phyloP scores from a whole-genome alignment of 2,888 invertebrate species.

The Cheilosia vernalis region DNA sequence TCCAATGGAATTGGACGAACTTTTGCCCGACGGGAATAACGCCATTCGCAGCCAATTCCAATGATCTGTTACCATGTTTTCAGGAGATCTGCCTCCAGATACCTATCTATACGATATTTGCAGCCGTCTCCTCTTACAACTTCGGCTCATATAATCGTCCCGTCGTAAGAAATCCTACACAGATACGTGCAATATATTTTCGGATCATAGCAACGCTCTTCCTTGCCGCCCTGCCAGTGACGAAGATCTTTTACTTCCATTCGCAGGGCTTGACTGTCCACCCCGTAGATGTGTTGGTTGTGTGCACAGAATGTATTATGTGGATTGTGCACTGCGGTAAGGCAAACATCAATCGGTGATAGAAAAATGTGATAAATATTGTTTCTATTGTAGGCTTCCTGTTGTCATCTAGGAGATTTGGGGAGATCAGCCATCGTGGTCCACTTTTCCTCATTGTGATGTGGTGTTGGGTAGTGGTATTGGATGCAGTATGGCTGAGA shows the following conservation, averaged over 20 bases:
- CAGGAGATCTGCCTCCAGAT: conserved; percentile 92
- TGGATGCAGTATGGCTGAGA: conserved; percentile 88
- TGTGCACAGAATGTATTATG: conserved; percentile 88
- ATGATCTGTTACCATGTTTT: conserved; percentile 93
- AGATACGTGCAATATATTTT: conserved; percentile 86
- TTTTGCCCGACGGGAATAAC: conserved; percentile 89
- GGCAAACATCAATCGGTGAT: conserved; percentile 48
- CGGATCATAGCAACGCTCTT: conserved; percentile 87
- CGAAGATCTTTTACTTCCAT: conserved; percentile 87
- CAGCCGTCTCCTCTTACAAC: conserved; percentile 91
- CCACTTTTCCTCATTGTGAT: conserved; percentile 87
- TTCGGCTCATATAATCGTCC: conserved; percentile 88
- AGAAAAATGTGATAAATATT: neutral
- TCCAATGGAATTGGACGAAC: conserved; percentile 89
- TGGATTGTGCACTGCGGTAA: conserved; percentile 94
- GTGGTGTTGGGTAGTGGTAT: conserved; percentile 88
- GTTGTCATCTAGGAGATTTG: conserved; percentile 87
- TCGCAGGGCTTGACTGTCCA: conserved; percentile 84
- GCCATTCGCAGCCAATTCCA: conserved; percentile 88
- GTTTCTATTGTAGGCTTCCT: conserved; percentile 82
- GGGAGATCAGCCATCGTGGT: conserved; percentile 89
- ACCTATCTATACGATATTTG: conserved; percentile 89
- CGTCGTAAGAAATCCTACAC: conserved; percentile 86
- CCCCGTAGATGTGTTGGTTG: conserved; percentile 89
- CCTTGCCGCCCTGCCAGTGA: conserved; percentile 87